Percentiles rank a stretch among this genome's conserved stretches.
These are phyloP conservation scores for Drosophila histrio DNA, from an alignment of 2,888 invertebrate species.

Conservation along the genomic window DNA sequence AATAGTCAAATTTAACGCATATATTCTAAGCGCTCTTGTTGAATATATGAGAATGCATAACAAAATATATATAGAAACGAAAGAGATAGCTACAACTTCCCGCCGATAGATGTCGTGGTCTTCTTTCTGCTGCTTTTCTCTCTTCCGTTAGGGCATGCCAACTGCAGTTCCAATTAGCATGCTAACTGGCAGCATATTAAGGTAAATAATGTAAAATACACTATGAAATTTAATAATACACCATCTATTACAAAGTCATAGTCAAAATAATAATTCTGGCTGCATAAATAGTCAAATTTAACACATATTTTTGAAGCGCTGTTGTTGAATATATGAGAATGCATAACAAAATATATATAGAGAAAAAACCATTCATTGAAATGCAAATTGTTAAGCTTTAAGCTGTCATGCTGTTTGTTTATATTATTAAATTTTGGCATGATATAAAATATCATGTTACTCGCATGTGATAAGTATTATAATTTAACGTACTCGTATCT, in stretches of 20 bases:
- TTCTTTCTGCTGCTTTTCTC: too few species aligned
- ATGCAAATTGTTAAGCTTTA: constrained; percentile 48
- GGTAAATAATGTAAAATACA: not conserved
- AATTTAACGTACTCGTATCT: constrained; percentile 21
- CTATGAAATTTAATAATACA: not conserved
- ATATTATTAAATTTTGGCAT: constrained; percentile 13
- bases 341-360: constrained; percentile 33
- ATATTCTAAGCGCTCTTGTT: constrained; percentile 5
- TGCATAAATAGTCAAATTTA: not conserved
- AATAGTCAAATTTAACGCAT: not conserved
- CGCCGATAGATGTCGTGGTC: too few species aligned
- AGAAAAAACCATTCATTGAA: constrained; percentile 43
- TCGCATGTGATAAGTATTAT: constrained; percentile 22
- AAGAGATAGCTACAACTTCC: too few species aligned
- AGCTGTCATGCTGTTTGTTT: constrained; percentile 22
- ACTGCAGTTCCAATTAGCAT: too few species aligned
- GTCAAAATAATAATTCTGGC: not conserved
- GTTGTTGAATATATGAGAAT: constrained; percentile 40
- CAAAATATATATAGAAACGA: too few species aligned
- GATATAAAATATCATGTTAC: constrained; percentile 19
- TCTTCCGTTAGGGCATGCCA: too few species aligned
- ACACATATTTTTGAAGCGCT: constrained; percentile 1
- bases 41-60: constrained; percentile 45
- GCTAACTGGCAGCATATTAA: not conserved
- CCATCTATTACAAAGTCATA: not conserved